Percentiles rank a stretch among this genome's conserved stretches.
Evolutionary conservation across 2,888 invertebrate genomes (phyloP).

Genomic region (Clepsis dumicolana): DNA sequence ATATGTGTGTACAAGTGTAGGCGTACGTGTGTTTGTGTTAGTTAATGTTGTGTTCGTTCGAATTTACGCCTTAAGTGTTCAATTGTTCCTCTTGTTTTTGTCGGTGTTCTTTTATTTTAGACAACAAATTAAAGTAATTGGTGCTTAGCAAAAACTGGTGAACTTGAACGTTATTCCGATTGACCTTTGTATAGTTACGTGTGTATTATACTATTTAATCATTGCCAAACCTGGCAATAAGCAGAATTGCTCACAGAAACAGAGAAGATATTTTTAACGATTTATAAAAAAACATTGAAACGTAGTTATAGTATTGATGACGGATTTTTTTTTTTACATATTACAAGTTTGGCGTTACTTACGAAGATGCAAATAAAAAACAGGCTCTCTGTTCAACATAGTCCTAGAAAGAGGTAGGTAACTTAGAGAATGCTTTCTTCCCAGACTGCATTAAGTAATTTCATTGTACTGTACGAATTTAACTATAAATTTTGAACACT

Average conservation of each 20-base stretch:
- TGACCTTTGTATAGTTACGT: neutral
- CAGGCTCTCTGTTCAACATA: no score
- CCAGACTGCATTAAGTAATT: no score
- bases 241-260: neutral
- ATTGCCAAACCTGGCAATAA: neutral
- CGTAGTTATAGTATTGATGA: neutral
- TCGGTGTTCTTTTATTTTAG: slow-evolving; percentile 8
- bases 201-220: neutral
- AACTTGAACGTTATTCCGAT: neutral
- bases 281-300: neutral
- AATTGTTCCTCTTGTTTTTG: slow-evolving; percentile 1
- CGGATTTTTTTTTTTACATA: no score
- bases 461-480: no score
- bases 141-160: slow-evolving; percentile 9
- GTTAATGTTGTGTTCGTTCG: neutral
- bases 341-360: no score
- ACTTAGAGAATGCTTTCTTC: no score
- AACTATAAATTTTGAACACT: no score
- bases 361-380: no score
- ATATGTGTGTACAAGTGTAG: neutral
- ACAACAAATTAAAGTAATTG: slow-evolving; percentile 22
- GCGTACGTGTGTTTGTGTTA: neutral
- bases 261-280: neutral
- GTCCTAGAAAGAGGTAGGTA: no score
- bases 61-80: neutral